Base-by-base conservation (phyloP, 1,140 invertebrate species). In the Chrysomallon squamiferum region DNA sequence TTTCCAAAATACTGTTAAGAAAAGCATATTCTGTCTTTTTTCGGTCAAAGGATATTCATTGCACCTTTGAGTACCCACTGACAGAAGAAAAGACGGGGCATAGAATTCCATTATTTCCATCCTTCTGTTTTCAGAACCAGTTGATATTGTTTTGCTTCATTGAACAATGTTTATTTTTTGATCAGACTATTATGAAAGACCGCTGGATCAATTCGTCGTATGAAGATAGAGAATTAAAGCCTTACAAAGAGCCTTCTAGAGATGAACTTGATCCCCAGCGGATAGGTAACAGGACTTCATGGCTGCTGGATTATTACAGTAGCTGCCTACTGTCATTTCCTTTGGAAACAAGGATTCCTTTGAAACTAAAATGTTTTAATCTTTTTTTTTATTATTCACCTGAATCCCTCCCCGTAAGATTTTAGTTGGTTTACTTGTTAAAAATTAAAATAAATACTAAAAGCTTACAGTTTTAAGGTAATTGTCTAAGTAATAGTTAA, bases 201-300 rank as follows among this genome's bases (percentile, higher is more conserved):
- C 72, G 77, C 66, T 86, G 84, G 84, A 81, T 85, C 73, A 86
- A 86, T 78, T 76, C 83, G 65, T 82, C 81, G 68, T 80, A 77
- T 77, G 83, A 84, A 76, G 82, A 86, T 74, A 78, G 98, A 78
- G 97, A 99, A 88, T 89, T 99, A 70, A 94, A 97, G 88, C 98
- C 98, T 50, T 99, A 95, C 88, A 88, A 93, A 74, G 97, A 99
- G 89, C 96, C 97, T 69, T 92, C 95, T 88, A 91, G 93, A 83
- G 96, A 99, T 89, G 93, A 95, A 87, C 93, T 92, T 87, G 97
- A 99, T 88, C 92, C 93, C 82, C 94, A 95, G 88, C 90, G 96
- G 90, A 98, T 99, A 84, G 84, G 84, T 85, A 84, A 79, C 69
- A 38, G 35, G 35, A 38, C 35, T 38, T 38, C 6, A 5, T 38